Percentiles rank a stretch among this genome's conserved stretches.
These are phyloP conservation scores for Microcebus griseorufus DNA, from an alignment of 2,113 vertebrate genomes.

Conservation along the genomic window DNA sequence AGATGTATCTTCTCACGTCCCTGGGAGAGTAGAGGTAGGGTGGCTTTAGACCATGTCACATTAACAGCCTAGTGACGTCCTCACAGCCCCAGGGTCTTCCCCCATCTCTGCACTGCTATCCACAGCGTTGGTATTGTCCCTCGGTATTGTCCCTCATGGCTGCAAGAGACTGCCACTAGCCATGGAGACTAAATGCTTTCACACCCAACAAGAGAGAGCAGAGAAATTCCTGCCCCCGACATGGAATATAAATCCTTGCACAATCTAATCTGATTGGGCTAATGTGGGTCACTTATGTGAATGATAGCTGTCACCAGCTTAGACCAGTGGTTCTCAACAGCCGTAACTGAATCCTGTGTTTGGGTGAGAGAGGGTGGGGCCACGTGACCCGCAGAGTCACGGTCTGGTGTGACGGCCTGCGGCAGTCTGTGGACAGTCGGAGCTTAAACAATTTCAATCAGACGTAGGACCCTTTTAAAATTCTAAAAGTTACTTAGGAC, in stretches of 20 bases:
- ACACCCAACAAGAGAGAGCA: background rate
- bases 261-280: slow-evolving; percentile 42
- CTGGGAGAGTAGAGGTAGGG: background rate
- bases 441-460: background rate
- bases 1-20: background rate
- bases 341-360: too few species aligned
- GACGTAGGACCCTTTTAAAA: background rate
- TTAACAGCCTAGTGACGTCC: background rate
- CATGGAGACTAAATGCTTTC: background rate
- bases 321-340: background rate
- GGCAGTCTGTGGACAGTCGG: too few species aligned
- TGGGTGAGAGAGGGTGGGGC: too few species aligned
- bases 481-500: background rate
- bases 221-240: background rate
- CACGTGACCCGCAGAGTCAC: too few species aligned
- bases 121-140: background rate
- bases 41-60: background rate
- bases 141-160: background rate
- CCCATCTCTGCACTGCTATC: background rate
- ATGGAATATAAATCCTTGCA: slow-evolving; percentile 14
- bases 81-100: background rate
- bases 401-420: too few species aligned
- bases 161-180: background rate
- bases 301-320: slow-evolving; percentile 10
- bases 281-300: slow-evolving; percentile 28